phyloP scores from a whole-genome alignment of 2,797 vertebrate species.

The Limnodromus scolopaceus region DNA sequence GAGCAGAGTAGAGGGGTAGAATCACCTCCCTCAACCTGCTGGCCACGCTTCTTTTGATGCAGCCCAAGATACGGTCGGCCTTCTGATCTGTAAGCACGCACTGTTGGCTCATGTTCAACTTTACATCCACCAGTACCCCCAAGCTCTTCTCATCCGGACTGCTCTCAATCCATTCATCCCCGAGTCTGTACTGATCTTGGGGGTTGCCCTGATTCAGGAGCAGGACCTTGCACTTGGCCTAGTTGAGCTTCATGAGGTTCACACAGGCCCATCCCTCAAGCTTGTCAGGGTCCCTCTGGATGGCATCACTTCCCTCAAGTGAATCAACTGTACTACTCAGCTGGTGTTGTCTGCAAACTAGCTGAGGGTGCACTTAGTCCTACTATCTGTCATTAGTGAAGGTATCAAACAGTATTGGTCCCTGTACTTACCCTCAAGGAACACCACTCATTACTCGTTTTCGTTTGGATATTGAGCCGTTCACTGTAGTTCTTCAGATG shows the following conservation, averaged over 20 bases:
- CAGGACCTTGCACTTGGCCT: neutral
- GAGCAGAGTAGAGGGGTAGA: neutral
- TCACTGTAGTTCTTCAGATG: neutral
- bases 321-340: neutral
- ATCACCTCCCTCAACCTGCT: neutral
- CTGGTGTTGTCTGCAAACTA: neutral
- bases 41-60: rapidly evolving
- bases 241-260: neutral
- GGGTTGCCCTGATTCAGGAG: neutral
- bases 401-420: neutral
- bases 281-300: neutral
- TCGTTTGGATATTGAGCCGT: neutral
- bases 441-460: neutral
- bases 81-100: rapidly evolving
- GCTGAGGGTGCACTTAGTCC: neutral
- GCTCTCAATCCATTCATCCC: neutral
- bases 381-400: neutral
- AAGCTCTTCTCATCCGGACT: neutral
- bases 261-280: neutral
- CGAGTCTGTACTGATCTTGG: neutral
- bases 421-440: neutral
- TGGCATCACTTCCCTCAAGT: neutral
- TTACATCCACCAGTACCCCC: neutral
- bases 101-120: neutral
- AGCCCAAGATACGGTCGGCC: rapidly evolving